phyloP scores from a whole-genome alignment of 2,888 invertebrate genomes.

The Lymantria dispar region DNA sequence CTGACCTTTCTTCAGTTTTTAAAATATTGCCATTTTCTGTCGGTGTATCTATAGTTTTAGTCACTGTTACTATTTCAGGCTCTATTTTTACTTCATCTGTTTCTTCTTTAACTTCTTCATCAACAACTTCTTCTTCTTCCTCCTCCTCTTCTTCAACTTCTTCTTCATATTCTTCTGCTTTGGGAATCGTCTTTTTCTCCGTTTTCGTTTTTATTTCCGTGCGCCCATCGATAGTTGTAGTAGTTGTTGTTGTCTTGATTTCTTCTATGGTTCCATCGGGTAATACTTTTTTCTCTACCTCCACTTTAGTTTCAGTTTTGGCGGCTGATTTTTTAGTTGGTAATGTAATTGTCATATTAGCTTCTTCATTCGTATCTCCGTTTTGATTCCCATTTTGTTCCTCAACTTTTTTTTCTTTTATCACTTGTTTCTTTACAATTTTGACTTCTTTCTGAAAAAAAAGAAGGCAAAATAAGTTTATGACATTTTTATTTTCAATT shows the following conservation, averaged over 20 bases:
- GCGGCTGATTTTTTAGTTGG: constrained; percentile 66
- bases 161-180: constrained; percentile 58
- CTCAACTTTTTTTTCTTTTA: constrained; percentile 52
- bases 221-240: constrained; percentile 69
- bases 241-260: constrained; percentile 70
- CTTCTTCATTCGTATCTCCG: constrained; percentile 55
- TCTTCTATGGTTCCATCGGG: constrained; percentile 70
- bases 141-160: constrained; percentile 54
- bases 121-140: constrained; percentile 35
- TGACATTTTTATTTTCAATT: not conserved
- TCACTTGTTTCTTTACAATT: constrained; percentile 58
- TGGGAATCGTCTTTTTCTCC: constrained; percentile 66
- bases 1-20: constrained; percentile 60
- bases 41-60: constrained; percentile 8
- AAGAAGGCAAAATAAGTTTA: not conserved
- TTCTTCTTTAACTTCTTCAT: constrained; percentile 19
- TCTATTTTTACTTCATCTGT: not conserved
- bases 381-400: constrained; percentile 63
- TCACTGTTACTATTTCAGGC: constrained; percentile 23
- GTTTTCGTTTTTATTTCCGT: constrained; percentile 70
- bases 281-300: constrained; percentile 61
- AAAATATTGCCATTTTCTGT: constrained; percentile 50
- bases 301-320: constrained; percentile 72
- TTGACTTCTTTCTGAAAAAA: constrained; percentile 70
- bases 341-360: constrained; percentile 62